Base-by-base conservation (phyloP, 2,888 invertebrate species). In the Megalurothrips usitatus region DNA sequence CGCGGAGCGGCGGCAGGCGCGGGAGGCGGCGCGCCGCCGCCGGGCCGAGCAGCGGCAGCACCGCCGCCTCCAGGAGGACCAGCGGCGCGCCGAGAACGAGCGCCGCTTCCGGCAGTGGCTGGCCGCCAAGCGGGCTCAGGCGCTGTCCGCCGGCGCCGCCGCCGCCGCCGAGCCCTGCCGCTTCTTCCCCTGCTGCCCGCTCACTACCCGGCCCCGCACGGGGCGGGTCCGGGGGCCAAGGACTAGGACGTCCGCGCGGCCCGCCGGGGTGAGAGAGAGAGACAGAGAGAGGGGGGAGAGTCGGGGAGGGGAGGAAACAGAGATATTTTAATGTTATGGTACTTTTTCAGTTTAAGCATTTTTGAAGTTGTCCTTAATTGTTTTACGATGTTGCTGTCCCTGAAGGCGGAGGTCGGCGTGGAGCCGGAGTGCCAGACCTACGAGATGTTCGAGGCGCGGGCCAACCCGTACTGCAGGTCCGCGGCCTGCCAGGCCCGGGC, bases 41-140 rank as follows among this genome's bases (percentile, higher is more conserved):
- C 68, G 68, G 1, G 68, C 68, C 68, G 68, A 75, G 68, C 68
- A 75, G 68, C 68, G 68, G 68, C 68, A 75, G 68, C 68, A 75
- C 11, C 26, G 68, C 23, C 68, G 68, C 68, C 68, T 23, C 68
- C 23, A 10, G 23, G 26, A 75, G 68, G 68, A 75, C 9, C 26
- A 75, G 68, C 68, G 68, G 10, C 23, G 68, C 11, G 68, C 26
- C 23, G 68, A 75, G 68, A 75, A 75, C 68, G 68, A 75, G 68
- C 68, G 68, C 1, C 68, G 68, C 26, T 75, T 26, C 23, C 23
- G 26, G 10, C 26, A 75, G 68, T 75, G 68, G 68, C 68, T 75
- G 26, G 68, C 68, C 23, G 68, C 68, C 68, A 75, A 75, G 68
- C 23, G 23, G 23, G 23, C 3, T 1, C 68, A 75, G 68, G 68